Evolutionary conservation across 2,113 vertebrate genomes (phyloP).

Genomic region (Boleophthalmus pectinirostris): DNA sequence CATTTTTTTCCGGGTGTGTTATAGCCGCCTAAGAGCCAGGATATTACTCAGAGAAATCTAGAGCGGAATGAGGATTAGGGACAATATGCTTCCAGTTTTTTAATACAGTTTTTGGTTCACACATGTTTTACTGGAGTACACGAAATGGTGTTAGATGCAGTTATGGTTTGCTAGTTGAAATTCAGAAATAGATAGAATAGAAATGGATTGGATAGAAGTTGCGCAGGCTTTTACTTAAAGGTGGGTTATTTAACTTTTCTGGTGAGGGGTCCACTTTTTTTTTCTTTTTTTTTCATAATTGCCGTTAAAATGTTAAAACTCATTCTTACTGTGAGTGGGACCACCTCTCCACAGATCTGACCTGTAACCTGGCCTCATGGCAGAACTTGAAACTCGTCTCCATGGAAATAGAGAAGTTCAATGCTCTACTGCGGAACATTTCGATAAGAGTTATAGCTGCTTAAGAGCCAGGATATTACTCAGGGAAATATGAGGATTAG

Average conservation of each 20-base stretch:
- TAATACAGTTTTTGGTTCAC: conserved; percentile 38
- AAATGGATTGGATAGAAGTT: neutral
- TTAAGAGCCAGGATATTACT: conserved; percentile 75
- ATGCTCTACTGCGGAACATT: no score
- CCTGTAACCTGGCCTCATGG: no score
- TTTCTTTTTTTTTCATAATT: no score
- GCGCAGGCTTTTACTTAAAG: no score
- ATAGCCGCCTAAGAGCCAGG: conserved; percentile 80
- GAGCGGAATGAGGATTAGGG: conserved; percentile 55
- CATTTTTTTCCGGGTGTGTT: conserved; percentile 70
- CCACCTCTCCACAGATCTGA: no score
- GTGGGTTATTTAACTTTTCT: no score
- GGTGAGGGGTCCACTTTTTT: no score
- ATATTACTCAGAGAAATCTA: conserved; percentile 52
- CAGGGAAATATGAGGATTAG: conserved; percentile 57
- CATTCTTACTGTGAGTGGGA: no score
- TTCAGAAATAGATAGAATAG: no score
- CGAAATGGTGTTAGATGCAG: neutral
- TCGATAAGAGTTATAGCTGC: conserved; percentile 57
- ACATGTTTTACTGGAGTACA: conserved; percentile 20
- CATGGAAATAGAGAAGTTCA: no score
- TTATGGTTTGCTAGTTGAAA: neutral
- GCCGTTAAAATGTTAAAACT: no score
- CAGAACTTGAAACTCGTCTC: no score
- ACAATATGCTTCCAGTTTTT: conserved; percentile 37